Conservation (phyloP, 2,113 vertebrate species). For the Geothlypis trichas region DNA sequence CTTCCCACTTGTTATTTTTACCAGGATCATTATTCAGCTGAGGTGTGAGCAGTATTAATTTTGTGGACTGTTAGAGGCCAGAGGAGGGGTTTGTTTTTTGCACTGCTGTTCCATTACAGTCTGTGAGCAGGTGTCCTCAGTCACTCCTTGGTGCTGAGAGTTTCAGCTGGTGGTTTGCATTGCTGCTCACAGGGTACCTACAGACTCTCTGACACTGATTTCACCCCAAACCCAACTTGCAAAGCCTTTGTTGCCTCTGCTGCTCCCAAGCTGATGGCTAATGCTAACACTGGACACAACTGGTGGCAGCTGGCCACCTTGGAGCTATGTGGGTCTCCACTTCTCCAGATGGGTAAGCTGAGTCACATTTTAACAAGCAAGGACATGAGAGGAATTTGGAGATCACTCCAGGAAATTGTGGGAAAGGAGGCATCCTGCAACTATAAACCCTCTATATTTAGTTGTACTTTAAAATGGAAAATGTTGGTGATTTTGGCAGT, state of each 20-base stretch:
- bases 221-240: background rate
- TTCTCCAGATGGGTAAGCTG: conserved; percentile 28
- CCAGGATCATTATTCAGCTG: background rate
- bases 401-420: conserved; percentile 30
- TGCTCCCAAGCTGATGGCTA: background rate
- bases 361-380: background rate
- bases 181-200: background rate
- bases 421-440: conserved; percentile 23
- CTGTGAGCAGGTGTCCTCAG: background rate
- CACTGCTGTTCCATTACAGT: background rate
- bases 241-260: background rate
- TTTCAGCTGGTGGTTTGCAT: background rate
- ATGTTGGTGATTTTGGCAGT: background rate
- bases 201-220: background rate
- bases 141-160: background rate
- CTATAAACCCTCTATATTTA: conserved; percentile 27
- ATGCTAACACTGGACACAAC: background rate
- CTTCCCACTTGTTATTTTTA: background rate
- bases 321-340: background rate
- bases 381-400: background rate
- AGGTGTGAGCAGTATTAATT: background rate
- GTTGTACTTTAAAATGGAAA: background rate
- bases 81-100: background rate
- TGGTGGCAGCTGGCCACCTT: background rate
- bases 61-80: background rate